A percentile compares a stretch with the other conserved stretches of the same genome.
Evolutionary conservation across 2,113 vertebrate species (phyloP).

Genomic region (Pygoscelis antarcticus): DNA sequence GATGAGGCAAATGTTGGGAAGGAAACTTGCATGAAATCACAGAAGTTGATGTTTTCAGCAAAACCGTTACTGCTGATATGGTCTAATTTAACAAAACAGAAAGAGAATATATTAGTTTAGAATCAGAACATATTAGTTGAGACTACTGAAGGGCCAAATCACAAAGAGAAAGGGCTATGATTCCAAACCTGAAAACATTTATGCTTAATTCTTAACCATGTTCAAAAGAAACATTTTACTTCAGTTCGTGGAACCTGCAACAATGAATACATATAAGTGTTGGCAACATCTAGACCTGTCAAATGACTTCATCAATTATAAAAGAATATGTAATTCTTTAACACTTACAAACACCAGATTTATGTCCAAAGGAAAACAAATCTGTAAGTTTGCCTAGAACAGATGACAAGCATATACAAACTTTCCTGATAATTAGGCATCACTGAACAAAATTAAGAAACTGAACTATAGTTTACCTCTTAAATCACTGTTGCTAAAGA

Average conservation of each 20-base stretch:
- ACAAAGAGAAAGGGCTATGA: background rate
- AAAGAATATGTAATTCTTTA: background rate
- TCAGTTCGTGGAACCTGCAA: background rate
- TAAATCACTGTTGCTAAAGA: background rate
- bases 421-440: background rate
- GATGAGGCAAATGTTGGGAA: background rate
- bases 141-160: background rate
- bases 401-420: background rate
- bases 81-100: background rate
- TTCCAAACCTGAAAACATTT: background rate
- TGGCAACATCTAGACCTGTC: background rate
- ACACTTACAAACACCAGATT: background rate
- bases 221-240: background rate
- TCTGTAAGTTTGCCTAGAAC: background rate
- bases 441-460: slow-evolving; percentile 5
- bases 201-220: background rate
- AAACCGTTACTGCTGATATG: background rate
- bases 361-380: background rate
- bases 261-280: too few species aligned
- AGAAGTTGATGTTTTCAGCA: background rate
- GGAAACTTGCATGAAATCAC: background rate
- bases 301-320: background rate
- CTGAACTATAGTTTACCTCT: background rate
- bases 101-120: background rate
- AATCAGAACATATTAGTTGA: background rate